These are phyloP conservation scores for Formica exsecta DNA, from an alignment of 1,140 invertebrate species.

Conservation along the genomic window DNA sequence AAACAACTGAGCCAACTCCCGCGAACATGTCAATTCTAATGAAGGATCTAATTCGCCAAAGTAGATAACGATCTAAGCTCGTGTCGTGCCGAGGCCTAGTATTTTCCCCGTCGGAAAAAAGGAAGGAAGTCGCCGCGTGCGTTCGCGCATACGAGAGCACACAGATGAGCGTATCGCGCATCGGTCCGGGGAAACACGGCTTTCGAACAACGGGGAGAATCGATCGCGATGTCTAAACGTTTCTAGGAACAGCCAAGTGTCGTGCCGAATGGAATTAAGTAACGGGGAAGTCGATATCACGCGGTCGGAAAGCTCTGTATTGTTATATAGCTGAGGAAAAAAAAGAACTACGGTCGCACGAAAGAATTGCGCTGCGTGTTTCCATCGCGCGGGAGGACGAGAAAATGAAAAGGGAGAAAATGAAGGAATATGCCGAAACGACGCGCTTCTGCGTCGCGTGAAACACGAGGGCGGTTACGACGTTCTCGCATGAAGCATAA, in stretches of 20 bases:
- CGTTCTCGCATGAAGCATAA: conserved; percentile 62
- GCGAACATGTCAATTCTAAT: conserved; percentile 62
- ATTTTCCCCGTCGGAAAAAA: conserved; percentile 40
- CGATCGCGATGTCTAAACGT: conserved; percentile 74
- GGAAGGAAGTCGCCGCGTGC: conserved; percentile 1
- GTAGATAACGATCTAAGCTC: conserved; percentile 57
- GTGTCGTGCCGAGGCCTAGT: conserved; percentile 28
- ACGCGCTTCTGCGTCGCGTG: conserved; percentile 65
- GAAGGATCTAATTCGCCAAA: conserved; percentile 58
- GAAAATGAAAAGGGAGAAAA: conserved; percentile 14
- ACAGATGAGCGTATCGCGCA: conserved; percentile 44
- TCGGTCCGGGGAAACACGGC: conserved; percentile 65
- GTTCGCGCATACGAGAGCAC: conserved; percentile 46
- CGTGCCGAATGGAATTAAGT: conserved; percentile 77
- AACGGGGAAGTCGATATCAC: conserved; percentile 68
- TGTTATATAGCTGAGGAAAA: conserved; percentile 15
- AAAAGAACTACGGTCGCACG: conserved; percentile 43
- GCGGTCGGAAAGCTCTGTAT: conserved; percentile 48
- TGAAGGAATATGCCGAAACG: conserved; percentile 1
- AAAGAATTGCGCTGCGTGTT: conserved; percentile 70
- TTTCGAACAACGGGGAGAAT: conserved; percentile 65
- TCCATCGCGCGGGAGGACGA: conserved; percentile 32
- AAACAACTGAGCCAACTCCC: background rate
- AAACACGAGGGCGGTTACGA: conserved; percentile 23
- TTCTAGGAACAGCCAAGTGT: conserved; percentile 74